Base-by-base conservation (phyloP, 2,888 invertebrate species). In the Aleiodes leptofemur region DNA sequence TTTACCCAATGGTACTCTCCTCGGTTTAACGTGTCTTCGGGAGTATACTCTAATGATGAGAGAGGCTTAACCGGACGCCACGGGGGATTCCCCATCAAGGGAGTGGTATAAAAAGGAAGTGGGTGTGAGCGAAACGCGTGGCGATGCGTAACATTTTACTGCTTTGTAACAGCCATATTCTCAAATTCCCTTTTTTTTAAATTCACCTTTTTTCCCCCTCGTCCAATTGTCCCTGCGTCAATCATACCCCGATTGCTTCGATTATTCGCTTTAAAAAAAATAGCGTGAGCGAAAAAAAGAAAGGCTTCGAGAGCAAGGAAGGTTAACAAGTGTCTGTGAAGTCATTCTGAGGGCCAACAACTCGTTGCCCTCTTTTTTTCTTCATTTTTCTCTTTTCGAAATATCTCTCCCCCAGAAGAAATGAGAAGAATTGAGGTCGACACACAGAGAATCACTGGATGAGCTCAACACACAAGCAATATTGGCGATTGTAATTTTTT, bases 21-120 rank as follows among this genome's bases (percentile, higher is more conserved):
- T 51, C 50, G 68, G 31, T 68, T 68, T 23, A 51, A 51, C 68
- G 51, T 68, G 68, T 68, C 68, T 68, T 68, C 64, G 64, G 61
- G 51, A 14, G 16, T 43, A 16, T 43, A 16, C 16, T 68, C 43
- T 68, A 68, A 51, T 68, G 50, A 51, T 29, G 68, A 51, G 51
- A 68, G 50, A 68, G 68, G 51, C 51, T 68, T 51, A 68, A 68
- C 68, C 68, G 68, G 68, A 68, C 68, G 68, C 51, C 68, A 68
- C 31, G 31, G 51, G 51, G 51, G 68, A 68, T 23, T 23, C 55
- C 70, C 56, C 71, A 68, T 51, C 78, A 85, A 87, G 88, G 89
- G 89, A 88, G 89, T 89, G 89, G 89, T 88, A 83, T 88, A 88
- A 89, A 87, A 87, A 88, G 89, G 89, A 89, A 89, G 88, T 89